phyloP scores from a whole-genome alignment of 2,888 invertebrate genomes.

The Caenorhabditis sp. region DNA sequence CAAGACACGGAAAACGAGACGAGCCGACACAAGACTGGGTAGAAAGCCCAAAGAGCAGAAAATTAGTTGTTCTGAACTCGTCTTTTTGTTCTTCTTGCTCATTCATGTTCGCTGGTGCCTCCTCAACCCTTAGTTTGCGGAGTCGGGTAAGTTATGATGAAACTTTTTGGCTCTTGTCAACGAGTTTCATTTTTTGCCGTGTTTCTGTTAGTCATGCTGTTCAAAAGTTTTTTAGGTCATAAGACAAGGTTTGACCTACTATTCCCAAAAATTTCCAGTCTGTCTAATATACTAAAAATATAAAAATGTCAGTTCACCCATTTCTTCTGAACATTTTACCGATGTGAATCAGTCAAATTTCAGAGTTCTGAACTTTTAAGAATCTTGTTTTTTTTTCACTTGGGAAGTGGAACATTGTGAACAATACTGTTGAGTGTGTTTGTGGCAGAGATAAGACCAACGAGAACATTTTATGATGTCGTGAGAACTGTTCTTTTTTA shows the following conservation, averaged over 20 bases:
- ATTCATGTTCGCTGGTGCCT: conserved; percentile 77
- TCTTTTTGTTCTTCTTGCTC: background rate
- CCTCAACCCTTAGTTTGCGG: conserved; percentile 74
- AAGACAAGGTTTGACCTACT: too few species aligned
- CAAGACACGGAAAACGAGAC: conserved; percentile 27
- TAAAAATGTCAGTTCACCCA: too few species aligned
- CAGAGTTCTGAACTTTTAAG: background rate
- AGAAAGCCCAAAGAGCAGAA: conserved; percentile 28
- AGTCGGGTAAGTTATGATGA: conserved; percentile 64
- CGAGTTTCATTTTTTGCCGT: background rate
- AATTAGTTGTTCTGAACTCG: conserved; percentile 20
- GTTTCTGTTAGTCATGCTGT: too few species aligned
- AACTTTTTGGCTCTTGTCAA: background rate
- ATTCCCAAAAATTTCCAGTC: too few species aligned
- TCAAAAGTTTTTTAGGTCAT: too few species aligned
- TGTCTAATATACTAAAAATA: too few species aligned
- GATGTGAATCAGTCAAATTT: background rate
- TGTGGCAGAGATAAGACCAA: too few species aligned
- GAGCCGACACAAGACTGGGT: conserved; percentile 9
- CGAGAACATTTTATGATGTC: background rate
- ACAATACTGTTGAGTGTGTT: background rate
- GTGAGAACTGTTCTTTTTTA: background rate
- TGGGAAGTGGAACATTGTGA: background rate
- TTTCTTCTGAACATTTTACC: background rate
- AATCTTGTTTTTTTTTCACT: conserved; percentile 7